Conservation (phyloP, 2,113 vertebrate genomes). For the Theristicus caerulescens region DNA sequence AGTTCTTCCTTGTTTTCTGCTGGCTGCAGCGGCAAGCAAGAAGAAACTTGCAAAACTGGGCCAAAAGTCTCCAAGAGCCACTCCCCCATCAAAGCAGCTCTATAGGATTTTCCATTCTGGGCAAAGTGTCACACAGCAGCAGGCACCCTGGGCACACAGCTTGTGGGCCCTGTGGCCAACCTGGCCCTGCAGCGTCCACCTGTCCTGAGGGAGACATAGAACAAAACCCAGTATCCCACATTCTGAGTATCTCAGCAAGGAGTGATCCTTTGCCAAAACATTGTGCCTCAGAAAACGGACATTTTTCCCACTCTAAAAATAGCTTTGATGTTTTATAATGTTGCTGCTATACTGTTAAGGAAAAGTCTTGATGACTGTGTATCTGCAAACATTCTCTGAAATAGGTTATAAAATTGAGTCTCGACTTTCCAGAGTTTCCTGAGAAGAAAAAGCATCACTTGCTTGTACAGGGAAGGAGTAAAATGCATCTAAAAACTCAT, state of each 20-base stretch:
- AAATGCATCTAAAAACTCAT: background rate
- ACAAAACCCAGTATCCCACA: background rate
- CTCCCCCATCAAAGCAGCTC: background rate
- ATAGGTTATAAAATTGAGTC: background rate
- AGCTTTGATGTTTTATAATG: background rate
- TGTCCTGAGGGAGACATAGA: background rate
- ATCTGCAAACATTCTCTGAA: background rate
- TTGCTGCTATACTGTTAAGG: background rate
- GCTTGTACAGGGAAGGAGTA: background rate
- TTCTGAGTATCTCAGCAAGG: background rate
- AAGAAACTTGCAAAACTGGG: background rate
- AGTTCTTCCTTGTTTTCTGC: background rate
- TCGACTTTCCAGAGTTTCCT: background rate
- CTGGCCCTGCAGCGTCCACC: background rate
- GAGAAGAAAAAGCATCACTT: background rate
- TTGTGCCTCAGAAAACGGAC: background rate
- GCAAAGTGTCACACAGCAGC: background rate
- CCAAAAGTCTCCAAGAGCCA: background rate
- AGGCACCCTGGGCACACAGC: background rate
- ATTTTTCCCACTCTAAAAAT: background rate
- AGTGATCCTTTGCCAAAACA: background rate
- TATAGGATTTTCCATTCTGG: background rate
- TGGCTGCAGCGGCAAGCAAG: background rate
- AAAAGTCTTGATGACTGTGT: background rate
- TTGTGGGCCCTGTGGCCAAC: fast-evolving